Base-by-base conservation (phyloP, 2,797 vertebrate genomes). In the Loris lydekkerianus region DNA sequence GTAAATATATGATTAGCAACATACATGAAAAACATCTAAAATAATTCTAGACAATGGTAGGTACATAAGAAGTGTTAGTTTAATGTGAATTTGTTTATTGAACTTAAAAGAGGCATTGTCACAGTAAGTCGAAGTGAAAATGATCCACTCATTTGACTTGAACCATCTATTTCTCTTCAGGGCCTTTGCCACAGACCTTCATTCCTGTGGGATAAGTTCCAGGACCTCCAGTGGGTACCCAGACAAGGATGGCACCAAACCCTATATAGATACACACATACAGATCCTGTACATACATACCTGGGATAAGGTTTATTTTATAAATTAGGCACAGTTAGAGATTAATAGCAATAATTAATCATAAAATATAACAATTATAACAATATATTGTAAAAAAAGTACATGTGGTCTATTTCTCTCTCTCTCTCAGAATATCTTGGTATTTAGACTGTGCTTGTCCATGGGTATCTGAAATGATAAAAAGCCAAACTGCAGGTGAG, bases 31-130 rank as follows among this genome's bases (percentile, higher is more conserved):
- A 80, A 72, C 3, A 76, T 25, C 49, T 31, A 58, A 72, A 14
- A 69, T 82, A 43, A 46, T 89, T 83, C 85, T 90, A 63, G 60
- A 69, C 49, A 78, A 73, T 53, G 77, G 15, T 34, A 49, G n/a
- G 0, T 40, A 14, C 60, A 84, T 58, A 31, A 13, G 69, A 83
- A 73, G 27, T 81, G 85, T 29, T 69, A 77, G 13, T 72, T 80
- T 82, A 73, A 21, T 73, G 73, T 85, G 77, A 78, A 61, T 80
- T 63, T 95, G 65, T 86, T 88, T 88, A 67, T 75, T 82, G 69
- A 91, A 81, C 17, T 76, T 80, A 65, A 56, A 86, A 84, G 65
- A 69, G 17, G 40, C 83, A 13, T 43, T 89, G 15, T 86, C 49
- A 43, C 8, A 73, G 84, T 27, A 73, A 89, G 72, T 53, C 58